Evolutionary conservation across 2,113 vertebrate species (phyloP), one percentile per base, ranked within the genome.

Genomic region (Zosterops hypoxanthus): DNA sequence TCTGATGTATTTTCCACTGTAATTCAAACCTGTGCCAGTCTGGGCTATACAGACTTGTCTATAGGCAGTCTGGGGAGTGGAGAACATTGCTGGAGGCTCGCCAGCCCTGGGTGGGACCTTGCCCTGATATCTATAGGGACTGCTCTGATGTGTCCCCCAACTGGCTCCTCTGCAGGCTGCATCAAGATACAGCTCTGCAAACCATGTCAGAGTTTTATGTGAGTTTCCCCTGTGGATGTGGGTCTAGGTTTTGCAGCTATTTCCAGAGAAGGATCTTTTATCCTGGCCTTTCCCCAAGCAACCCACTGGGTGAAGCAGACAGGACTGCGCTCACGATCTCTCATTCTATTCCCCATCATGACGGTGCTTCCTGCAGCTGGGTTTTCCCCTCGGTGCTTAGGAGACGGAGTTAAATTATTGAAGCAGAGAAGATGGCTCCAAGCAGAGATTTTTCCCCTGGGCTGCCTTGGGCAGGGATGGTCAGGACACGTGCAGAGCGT

Each of bases 1-100:
- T 86, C 65, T 73, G 22, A 83, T 94, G 11, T 82, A 80, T 96
- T 96, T 96, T 94, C 94, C 81, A 75, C 36, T 91, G 93, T 86
- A 95, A 92, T 80, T 94, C 66, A 82, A 95, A 47, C 71, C 57
- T 34, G n/a, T 83, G 64, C 69, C 55, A 61, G 23, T 75, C 78
- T 64, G 82, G 90, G 82, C 72, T 80, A 5, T 49, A n/a, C 72
- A 60, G 70, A 44, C 22, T 75, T 80, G 61, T 87, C 90, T 24
- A 14, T 10, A 68, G 95, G 83, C 95, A 85, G 21, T 78, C 10
- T 77, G 82, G 75, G 82, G 91, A 84, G 90, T 63, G 81, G 78
- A 47, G 90, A 56, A 10, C 44, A 33, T 60, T 34, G 77, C 1
- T 96, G 92, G 78, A 11, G 68, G 46, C 31, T 80, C 76, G 81